Evolutionary conservation across 2,113 vertebrate genomes (phyloP).

Genomic region (Paedocypris sp.): DNA sequence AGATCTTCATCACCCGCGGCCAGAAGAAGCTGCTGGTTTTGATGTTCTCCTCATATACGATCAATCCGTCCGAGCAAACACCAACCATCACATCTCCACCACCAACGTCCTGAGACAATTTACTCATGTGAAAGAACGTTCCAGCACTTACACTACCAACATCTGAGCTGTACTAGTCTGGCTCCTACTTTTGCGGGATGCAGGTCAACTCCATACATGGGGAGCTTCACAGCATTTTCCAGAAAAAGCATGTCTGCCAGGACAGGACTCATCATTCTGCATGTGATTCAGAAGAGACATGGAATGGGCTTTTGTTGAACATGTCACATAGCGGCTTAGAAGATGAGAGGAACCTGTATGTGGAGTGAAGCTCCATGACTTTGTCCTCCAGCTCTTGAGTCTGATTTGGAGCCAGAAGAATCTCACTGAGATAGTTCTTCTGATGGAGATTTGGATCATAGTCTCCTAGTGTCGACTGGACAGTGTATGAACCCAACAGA

Average conservation of each 20-base stretch:
- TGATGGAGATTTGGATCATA: slow-evolving; percentile 80
- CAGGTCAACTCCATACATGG: slow-evolving; percentile 93
- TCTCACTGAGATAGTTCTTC: slow-evolving; percentile 71
- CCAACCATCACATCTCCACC: slow-evolving; percentile 88
- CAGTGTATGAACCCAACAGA: slow-evolving; percentile 81
- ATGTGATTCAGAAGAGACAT: neutral
- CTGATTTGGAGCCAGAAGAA: slow-evolving; percentile 81
- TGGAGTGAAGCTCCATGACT: slow-evolving; percentile 85
- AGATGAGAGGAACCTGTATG: slow-evolving; percentile 66
- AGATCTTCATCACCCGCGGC: slow-evolving; percentile 96
- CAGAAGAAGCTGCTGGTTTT: slow-evolving; percentile 90
- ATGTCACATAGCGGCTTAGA: too few species aligned
- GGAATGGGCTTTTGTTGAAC: neutral
- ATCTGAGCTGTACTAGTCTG: neutral
- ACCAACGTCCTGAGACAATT: slow-evolving; percentile 71
- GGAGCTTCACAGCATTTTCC: slow-evolving; percentile 90
- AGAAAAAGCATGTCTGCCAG: slow-evolving; percentile 91
- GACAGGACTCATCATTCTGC: slow-evolving; percentile 88
- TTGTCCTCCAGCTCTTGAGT: slow-evolving; percentile 88
- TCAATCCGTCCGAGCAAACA: slow-evolving; percentile 86
- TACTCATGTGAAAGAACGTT: too few species aligned
- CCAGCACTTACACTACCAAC: neutral
- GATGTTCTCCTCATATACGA: slow-evolving; percentile 92
- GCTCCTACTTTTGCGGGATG: slow-evolving; percentile 84
- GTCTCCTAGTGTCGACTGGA: slow-evolving; percentile 89